phyloP scores from a whole-genome alignment of 1,140 invertebrate species.

The Temnothorax curvispinosus region DNA sequence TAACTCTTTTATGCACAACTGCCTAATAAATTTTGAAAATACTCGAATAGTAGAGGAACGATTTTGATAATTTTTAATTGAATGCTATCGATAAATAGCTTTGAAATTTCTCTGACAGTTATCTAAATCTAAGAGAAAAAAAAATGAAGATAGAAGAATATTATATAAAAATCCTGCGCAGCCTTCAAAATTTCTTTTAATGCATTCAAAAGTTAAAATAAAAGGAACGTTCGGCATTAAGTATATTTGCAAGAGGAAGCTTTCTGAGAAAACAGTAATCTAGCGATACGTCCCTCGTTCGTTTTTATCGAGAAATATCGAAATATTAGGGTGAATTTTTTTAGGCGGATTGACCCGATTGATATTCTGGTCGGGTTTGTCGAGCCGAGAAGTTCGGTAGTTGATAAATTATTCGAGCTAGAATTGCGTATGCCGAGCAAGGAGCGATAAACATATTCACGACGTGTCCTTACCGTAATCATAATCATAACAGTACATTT shows the following conservation, averaged over 20 bases:
- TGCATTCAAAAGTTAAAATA: not conserved
- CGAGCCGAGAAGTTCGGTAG: not conserved
- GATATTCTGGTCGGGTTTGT: not conserved
- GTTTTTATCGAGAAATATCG: not conserved
- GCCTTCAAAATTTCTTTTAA: not conserved
- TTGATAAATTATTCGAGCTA: not conserved
- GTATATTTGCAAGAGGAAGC: not conserved
- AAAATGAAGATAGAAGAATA: not conserved
- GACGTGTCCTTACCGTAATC: not conserved
- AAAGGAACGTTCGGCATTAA: too few species aligned
- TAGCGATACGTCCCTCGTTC: not conserved
- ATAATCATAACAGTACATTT: not conserved
- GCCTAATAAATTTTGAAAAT: not conserved
- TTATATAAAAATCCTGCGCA: not conserved
- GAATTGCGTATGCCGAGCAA: not conserved
- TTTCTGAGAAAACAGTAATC: not conserved
- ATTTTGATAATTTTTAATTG: not conserved
- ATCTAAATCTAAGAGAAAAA: not conserved
- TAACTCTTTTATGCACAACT: not conserved
- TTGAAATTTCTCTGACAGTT: not conserved
- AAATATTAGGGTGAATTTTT: not conserved
- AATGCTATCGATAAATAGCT: not conserved
- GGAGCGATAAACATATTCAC: not conserved
- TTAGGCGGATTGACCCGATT: not conserved
- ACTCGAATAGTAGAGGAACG: not conserved